These are phyloP conservation scores for Zaprionus kolodkinae DNA, from an alignment of 1,140 invertebrate species.

Conservation along the genomic window DNA sequence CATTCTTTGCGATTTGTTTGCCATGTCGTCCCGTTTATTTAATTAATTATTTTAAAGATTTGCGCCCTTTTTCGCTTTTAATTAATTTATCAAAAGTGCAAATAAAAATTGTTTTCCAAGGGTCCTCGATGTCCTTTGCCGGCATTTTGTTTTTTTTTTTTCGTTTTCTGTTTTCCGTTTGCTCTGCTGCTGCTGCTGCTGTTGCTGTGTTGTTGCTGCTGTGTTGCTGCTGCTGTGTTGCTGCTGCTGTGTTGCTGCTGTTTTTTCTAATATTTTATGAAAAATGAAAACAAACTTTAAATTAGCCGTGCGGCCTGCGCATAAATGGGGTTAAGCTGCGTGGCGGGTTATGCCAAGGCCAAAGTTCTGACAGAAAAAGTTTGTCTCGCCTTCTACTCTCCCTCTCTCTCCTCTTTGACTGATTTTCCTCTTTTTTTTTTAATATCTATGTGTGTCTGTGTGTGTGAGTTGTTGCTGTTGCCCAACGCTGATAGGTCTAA, in stretches of 20 bases:
- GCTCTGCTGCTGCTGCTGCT: constrained; percentile 21
- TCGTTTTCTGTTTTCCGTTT: not conserved
- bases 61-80: constrained; percentile 69
- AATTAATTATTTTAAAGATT: constrained; percentile 83
- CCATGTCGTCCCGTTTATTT: constrained; percentile 69
- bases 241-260: constrained; percentile 32
- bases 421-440: constrained; percentile 19
- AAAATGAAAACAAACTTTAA: constrained; percentile 77
- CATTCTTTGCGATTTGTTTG: constrained; percentile 47
- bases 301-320: constrained; percentile 55
- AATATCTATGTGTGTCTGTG: constrained; percentile 13
- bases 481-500: constrained; percentile 75
- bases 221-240: constrained; percentile 10
- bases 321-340: constrained; percentile 75
- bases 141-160: not conserved
- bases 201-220: constrained; percentile 22
- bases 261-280: constrained; percentile 70
- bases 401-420: not conserved
- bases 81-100: constrained; percentile 82
- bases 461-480: constrained; percentile 25
- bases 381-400: not conserved
- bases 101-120: constrained; percentile 68
- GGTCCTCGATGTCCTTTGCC: constrained; percentile 41
- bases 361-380: constrained; percentile 67
- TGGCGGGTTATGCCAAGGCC: constrained; percentile 65